Evolutionary conservation across 2,888 invertebrate genomes (phyloP), one percentile per base, ranked within the genome.

Genomic region (Drosophila differens): DNA sequence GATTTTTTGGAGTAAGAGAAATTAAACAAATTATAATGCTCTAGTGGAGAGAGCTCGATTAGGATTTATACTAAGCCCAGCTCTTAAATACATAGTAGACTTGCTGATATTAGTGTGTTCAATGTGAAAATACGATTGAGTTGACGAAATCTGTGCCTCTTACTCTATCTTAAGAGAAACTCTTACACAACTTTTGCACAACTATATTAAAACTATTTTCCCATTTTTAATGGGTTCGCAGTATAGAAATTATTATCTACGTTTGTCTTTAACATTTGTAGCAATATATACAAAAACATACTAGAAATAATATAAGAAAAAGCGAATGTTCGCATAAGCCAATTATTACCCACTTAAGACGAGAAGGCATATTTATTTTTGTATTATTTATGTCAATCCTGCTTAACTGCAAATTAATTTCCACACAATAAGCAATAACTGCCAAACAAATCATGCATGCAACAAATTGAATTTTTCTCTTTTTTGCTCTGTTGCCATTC

Each of bases 371-470:
- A 37, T 28, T 28, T 37, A 10, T 12, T 39, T 32, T 52, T 37
- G 12, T 14, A 37, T 52, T 57, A 30, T 52, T 12, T 32, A 44
- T 35, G 16, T 37, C 32, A 39, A 53, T 4, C 1, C 37, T 39
- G 19, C 25, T 47, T 54, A n/a, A 59, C n/a, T 51, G 66, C 39
- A 39, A 76, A 66, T 60, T 35, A 60, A 71, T 76, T 62, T 59
- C n/a, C 58, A 28, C 22, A 28, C 30, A 19, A n/a, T 19, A 10
- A 32, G n/a, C 44, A 75, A 64, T 41, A 74, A 28, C 19, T 41
- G 30, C 30, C 52, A 52, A 64, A 44, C 54, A 62, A 62, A 58
- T 49, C 28, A 28, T 37, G 44, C 16, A 39, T 55, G 55, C 39
- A 57, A 32, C 28, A 66, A 66, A 63, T 72, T 33, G 35, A 59